phyloP scores from a whole-genome alignment of 2,113 vertebrate genomes.

The Camelus bactrianus region DNA sequence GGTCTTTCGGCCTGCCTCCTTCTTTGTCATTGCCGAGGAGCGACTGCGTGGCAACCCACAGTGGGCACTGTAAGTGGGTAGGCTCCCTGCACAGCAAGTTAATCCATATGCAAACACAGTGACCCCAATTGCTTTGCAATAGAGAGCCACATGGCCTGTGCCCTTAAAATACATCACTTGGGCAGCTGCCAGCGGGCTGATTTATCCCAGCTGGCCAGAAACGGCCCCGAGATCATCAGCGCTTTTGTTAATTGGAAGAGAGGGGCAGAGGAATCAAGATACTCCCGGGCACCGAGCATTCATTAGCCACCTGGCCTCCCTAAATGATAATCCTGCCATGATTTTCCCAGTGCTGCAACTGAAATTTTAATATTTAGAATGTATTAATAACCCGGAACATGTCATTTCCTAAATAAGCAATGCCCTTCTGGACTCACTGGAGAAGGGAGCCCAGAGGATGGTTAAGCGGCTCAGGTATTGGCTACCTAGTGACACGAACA shows the following conservation, averaged over 20 bases:
- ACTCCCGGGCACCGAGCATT: constrained; percentile 82
- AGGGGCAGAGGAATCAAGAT: constrained; percentile 80
- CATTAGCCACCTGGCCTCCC: constrained; percentile 84
- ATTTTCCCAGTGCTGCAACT: constrained; percentile 76
- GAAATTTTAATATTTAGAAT: constrained; percentile 84
- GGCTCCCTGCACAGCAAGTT: constrained; percentile 65
- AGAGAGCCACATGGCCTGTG: constrained; percentile 79
- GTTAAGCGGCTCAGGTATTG: constrained; percentile 19
- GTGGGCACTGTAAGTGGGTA: constrained; percentile 27
- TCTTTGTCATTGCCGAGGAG: constrained; percentile 75
- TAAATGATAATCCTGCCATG: constrained; percentile 79
- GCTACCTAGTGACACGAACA: constrained; percentile 15
- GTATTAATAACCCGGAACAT: constrained; percentile 81
- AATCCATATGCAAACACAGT: constrained; percentile 82
- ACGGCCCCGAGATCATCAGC: constrained; percentile 82
- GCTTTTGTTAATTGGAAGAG: constrained; percentile 83
- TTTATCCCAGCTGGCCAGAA: constrained; percentile 85
- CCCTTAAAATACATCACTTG: constrained; percentile 85
- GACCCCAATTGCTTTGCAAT: constrained; percentile 83
- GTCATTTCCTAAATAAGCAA: constrained; percentile 81
- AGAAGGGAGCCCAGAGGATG: constrained; percentile 63
- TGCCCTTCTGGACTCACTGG: constrained; percentile 75
- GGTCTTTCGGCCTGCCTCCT: constrained; percentile 50
- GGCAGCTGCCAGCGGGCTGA: constrained; percentile 81
- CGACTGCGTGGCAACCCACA: constrained; percentile 28